Percentiles rank a stretch among this genome's conserved stretches.
Conservation (phyloP, 2,113 vertebrate species). For the Sclerurus mexicanus region DNA sequence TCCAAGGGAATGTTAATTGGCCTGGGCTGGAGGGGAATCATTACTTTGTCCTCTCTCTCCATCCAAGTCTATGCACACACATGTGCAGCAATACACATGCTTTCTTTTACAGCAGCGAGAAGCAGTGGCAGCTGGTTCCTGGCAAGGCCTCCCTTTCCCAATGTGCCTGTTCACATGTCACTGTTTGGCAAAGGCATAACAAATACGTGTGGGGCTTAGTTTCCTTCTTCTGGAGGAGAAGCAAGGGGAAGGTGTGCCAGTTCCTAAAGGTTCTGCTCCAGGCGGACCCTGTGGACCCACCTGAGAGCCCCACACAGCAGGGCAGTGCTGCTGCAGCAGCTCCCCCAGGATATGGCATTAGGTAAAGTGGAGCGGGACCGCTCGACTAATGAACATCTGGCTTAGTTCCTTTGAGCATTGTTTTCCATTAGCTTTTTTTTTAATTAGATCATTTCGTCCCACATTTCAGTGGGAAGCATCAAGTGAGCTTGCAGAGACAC, state of each 20-base stretch:
- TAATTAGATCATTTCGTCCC: not conserved
- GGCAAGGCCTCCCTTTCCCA: not conserved
- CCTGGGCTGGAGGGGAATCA: not conserved
- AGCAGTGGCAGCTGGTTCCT: not conserved
- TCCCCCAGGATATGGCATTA: not conserved
- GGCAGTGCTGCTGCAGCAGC: not conserved
- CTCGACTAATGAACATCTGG: not conserved
- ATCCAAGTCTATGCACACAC: not conserved
- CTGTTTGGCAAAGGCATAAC: not conserved
- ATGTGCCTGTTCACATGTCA: not conserved
- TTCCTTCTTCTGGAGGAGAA: not conserved
- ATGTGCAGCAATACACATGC: not conserved
- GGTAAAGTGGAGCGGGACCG: not conserved
- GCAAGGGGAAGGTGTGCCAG: not conserved
- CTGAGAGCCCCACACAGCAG: not conserved
- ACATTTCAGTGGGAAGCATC: not conserved
- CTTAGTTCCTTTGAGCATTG: not conserved
- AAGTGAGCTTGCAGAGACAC: not conserved
- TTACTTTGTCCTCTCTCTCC: not conserved
- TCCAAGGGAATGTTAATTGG: slow-evolving; percentile 61
- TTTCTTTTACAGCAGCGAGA: not conserved
- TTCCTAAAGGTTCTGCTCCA: not conserved
- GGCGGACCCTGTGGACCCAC: not conserved
- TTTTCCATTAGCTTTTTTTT: not conserved
- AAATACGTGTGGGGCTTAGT: not conserved